Base-by-base conservation (phyloP, 2,888 invertebrate genomes). In the Cryptocheilus praepositus region DNA sequence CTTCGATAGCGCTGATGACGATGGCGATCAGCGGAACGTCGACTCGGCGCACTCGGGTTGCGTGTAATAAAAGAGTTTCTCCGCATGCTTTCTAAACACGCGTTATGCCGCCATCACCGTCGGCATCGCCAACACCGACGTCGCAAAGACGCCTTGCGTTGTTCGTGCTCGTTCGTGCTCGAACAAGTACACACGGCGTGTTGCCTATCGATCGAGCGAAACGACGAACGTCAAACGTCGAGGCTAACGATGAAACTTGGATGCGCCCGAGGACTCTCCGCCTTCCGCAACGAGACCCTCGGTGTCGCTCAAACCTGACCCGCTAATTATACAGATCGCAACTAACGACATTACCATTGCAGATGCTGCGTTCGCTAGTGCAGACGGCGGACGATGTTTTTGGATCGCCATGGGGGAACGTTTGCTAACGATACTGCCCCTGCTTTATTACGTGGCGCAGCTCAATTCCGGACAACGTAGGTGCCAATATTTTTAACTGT, bases 11-110 rank as follows among this genome's bases (percentile, higher is more conserved):
- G 59, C 57, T 36, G 59, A 71, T 70, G 73, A 71, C 63, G 70
- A 36, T 55, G 51, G 36, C 68, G 68, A 70, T 67, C 74, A 61
- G 68, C 65, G 67, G 71, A 77, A 67, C 72, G 74, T 74, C 73
- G 77, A 76, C 80, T 77, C 82, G 5, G 49, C n/a, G 18, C n/a
- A n/a, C 49, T 49, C 49, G 49, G n/a, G 16, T 18, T 18, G 49
- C 49, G n/a, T 81, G 84, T 79, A 80, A 80, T 80, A 76, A 80
- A 80, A 72, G 66, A 84, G 85, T 86, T 85, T 86, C 86, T 85
- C 84, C 81, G 79, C 85, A 86, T 86, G 86, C 86, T 86, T 86
- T 86, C 86, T 86, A 86, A 82, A 78, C 83, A 84, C 84, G 82
- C 79, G 83, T 82, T 77, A 79, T 79, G 79, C 49, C 18, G 49